Evolutionary conservation across 2,888 invertebrate genomes (phyloP).

Genomic region (Hydrotaea cyrtoneurina): DNA sequence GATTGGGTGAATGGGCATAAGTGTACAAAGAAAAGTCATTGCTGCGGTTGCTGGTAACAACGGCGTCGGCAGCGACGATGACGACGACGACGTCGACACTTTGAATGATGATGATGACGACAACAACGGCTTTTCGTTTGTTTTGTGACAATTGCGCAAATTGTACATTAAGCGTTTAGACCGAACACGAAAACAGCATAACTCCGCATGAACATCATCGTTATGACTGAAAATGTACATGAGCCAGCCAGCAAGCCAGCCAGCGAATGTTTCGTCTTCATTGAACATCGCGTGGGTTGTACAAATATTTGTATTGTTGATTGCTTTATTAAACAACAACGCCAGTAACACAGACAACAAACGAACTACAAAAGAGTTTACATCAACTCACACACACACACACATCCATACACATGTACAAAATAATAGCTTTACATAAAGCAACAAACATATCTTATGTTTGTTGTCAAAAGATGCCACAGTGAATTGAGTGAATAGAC

Average conservation of each 20-base stretch:
- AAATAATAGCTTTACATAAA: conserved; percentile 11
- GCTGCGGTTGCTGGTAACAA: conserved; percentile 30
- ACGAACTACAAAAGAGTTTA: conserved; percentile 50
- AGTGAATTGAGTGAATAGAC: conserved; percentile 38
- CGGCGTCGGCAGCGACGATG: neutral
- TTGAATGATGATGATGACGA: conserved; percentile 42
- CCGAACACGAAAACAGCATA: conserved; percentile 10
- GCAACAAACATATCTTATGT: conserved; percentile 16
- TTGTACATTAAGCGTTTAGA: conserved; percentile 51
- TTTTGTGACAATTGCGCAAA: conserved; percentile 59
- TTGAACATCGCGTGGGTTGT: conserved; percentile 64
- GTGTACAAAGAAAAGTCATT: conserved; percentile 41
- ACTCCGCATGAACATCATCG: neutral
- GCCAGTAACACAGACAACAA: neutral
- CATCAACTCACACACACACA: conserved; percentile 34
- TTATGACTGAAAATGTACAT: neutral
- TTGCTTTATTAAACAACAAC: conserved; percentile 57
- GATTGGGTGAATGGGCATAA: conserved; percentile 26
- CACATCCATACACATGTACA: neutral
- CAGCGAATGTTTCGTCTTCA: conserved; percentile 31
- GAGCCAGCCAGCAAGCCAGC: too few relatives aligned
- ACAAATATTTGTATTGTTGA: conserved; percentile 61
- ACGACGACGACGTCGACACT: conserved; percentile 34
- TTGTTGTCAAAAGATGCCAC: conserved; percentile 50
- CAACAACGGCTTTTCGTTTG: conserved; percentile 45